Evolutionary conservation across 1,140 invertebrate species (phyloP).

Genomic region (Diprion similis): DNA sequence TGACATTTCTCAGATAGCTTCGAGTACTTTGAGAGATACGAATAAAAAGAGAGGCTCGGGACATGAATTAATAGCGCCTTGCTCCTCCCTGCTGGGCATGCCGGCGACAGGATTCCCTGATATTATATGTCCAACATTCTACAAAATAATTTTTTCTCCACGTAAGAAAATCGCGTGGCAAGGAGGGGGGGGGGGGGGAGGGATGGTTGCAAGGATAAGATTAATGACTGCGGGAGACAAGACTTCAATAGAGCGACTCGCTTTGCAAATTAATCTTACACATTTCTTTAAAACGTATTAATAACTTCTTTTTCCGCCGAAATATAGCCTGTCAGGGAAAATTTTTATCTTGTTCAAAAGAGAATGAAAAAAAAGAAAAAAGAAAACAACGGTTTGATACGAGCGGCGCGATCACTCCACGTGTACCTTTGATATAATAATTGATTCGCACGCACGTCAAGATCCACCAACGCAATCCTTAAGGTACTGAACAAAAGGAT

Average conservation of each 20-base stretch:
- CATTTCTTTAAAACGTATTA: slow-evolving; percentile 54
- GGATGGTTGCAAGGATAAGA: not conserved
- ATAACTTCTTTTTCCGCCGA: slow-evolving; percentile 42
- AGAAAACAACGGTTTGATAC: no score
- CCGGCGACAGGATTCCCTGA: slow-evolving; percentile 51
- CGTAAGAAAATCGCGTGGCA: slow-evolving; percentile 40
- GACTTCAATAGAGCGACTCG: slow-evolving; percentile 47
- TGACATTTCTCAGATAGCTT: no score
- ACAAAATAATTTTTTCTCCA: slow-evolving; percentile 51
- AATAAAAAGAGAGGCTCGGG: slow-evolving; percentile 31
- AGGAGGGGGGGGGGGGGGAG: no score
- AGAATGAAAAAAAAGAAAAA: no score
- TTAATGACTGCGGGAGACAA: slow-evolving; percentile 31
- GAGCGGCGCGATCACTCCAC: no score
- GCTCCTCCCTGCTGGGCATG: slow-evolving; percentile 42
- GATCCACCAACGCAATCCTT: no score
- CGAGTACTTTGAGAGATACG: no score
- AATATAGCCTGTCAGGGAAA: no score
- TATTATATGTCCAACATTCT: slow-evolving; percentile 51
- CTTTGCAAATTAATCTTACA: slow-evolving; percentile 55
- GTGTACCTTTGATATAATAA: no score
- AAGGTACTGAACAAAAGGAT: no score
- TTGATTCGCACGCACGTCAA: no score
- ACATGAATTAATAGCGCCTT: slow-evolving; percentile 47
- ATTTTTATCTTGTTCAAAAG: no score